Percentiles rank a stretch among this genome's conserved stretches.
These are phyloP conservation scores for Chaetodon trifascialis DNA, from an alignment of 2,113 vertebrate genomes.

Conservation along the genomic window DNA sequence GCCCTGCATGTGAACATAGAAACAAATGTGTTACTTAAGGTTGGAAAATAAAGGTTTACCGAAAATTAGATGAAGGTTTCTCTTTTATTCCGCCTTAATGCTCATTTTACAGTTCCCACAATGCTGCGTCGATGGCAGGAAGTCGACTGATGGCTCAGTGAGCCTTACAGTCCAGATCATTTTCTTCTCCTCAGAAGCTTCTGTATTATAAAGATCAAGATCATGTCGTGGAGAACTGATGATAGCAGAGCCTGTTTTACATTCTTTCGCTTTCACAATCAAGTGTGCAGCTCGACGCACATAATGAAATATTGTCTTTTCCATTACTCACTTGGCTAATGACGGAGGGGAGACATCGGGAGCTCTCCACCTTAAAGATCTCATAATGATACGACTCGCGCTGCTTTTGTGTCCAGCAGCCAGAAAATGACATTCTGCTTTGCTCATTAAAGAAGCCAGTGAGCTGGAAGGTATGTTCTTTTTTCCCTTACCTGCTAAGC, in stretches of 20 bases:
- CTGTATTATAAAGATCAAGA: constrained; percentile 8
- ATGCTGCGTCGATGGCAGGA: background rate
- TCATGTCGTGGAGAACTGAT: background rate
- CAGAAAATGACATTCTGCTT: constrained; percentile 73
- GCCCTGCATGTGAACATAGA: background rate
- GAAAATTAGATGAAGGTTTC: no score
- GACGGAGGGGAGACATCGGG: constrained; percentile 29
- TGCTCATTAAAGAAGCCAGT: constrained; percentile 73
- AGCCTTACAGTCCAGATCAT: constrained; percentile 2
- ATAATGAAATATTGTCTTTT: constrained; percentile 25
- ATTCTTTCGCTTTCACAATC: constrained; percentile 1
- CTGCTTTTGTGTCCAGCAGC: constrained; percentile 69
- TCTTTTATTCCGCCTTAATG: background rate
- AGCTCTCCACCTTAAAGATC: constrained; percentile 63
- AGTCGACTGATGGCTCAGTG: background rate
- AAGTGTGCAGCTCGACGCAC: background rate
- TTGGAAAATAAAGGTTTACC: background rate
- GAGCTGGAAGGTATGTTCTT: constrained; percentile 59
- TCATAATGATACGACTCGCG: constrained; percentile 61
- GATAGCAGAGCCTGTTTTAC: background rate
- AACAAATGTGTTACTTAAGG: background rate
- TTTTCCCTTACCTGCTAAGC: constrained; percentile 63
- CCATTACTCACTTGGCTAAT: constrained; percentile 57
- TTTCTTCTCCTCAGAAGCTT: background rate
- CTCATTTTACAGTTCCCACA: background rate